Conservation (phyloP, 2,113 vertebrate genomes). For the Gavialis gangeticus region DNA sequence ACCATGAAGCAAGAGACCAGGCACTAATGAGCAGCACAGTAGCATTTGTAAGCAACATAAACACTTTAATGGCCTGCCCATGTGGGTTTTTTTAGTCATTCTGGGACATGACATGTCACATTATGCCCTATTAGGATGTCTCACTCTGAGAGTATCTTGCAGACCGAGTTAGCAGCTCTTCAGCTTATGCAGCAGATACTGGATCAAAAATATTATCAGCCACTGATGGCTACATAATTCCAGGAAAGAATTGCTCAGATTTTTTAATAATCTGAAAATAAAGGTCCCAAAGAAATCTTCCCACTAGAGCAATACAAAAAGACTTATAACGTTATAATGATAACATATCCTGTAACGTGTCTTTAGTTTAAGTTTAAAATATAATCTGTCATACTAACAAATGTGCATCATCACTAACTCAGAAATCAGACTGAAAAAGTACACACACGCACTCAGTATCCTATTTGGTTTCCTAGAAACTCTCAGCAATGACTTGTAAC, state of each 20-base stretch:
- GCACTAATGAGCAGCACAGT: not conserved
- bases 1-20: not conserved
- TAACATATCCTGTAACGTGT: not conserved
- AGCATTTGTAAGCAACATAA: not conserved
- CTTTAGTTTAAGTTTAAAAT: slow-evolving; percentile 14
- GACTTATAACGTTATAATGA: not conserved
- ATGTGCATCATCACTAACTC: not conserved
- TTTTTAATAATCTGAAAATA: not conserved
- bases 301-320: not conserved
- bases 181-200: not conserved
- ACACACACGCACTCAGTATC: not conserved
- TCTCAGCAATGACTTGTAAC: not conserved
- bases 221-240: not conserved
- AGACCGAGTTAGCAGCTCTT: not conserved
- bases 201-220: not conserved
- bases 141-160: not conserved
- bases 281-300: not conserved
- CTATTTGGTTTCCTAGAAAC: not conserved
- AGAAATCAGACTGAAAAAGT: slow-evolving; percentile 13
- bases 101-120: not conserved
- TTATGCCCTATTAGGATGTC: not conserved
- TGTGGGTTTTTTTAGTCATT: not conserved
- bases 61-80: fast-evolving
- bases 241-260: not conserved
- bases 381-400: not conserved